Conservation (phyloP, 2,888 invertebrate genomes). For the Brachyopa scutellaris region DNA sequence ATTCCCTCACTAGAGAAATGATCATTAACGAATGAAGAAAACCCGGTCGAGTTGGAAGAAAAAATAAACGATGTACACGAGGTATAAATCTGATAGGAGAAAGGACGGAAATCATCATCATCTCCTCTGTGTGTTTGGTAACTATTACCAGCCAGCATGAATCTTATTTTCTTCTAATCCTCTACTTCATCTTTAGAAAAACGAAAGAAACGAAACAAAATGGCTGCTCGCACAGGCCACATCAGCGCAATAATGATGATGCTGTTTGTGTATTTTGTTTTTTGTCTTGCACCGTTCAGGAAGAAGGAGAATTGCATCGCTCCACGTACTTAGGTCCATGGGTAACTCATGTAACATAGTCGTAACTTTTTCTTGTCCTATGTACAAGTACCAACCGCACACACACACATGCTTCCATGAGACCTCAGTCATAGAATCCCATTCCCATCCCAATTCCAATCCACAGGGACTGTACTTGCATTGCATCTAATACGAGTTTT, state of each 20-base stretch:
- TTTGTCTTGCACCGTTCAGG: slow-evolving; percentile 26
- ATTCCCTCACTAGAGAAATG: slow-evolving; percentile 44
- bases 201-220: slow-evolving; percentile 18
- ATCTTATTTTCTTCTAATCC: slow-evolving; percentile 71
- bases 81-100: slow-evolving; percentile 66
- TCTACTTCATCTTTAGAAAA: slow-evolving; percentile 52
- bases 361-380: slow-evolving; percentile 52
- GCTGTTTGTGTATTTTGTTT: slow-evolving; percentile 49
- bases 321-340: slow-evolving; percentile 40
- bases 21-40: slow-evolving; percentile 61
- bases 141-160: slow-evolving; percentile 50
- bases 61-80: slow-evolving; percentile 56
- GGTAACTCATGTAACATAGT: slow-evolving; percentile 53
- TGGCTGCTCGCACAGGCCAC: not conserved
- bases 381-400: slow-evolving; percentile 35
- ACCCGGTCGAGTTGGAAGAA: slow-evolving; percentile 26
- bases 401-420: not conserved
- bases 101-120: slow-evolving; percentile 66
- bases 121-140: slow-evolving; percentile 30
- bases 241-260: slow-evolving; percentile 12
- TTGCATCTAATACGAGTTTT: slow-evolving; percentile 67
- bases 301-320: slow-evolving; percentile 56
- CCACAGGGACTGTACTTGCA: slow-evolving; percentile 69
- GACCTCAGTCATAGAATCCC: slow-evolving; percentile 41
- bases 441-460: slow-evolving; percentile 42